A percentile compares a stretch with the other conserved stretches of the same genome.
Evolutionary conservation across 2,113 vertebrate species (phyloP).

Genomic region (Gadus macrocephalus): DNA sequence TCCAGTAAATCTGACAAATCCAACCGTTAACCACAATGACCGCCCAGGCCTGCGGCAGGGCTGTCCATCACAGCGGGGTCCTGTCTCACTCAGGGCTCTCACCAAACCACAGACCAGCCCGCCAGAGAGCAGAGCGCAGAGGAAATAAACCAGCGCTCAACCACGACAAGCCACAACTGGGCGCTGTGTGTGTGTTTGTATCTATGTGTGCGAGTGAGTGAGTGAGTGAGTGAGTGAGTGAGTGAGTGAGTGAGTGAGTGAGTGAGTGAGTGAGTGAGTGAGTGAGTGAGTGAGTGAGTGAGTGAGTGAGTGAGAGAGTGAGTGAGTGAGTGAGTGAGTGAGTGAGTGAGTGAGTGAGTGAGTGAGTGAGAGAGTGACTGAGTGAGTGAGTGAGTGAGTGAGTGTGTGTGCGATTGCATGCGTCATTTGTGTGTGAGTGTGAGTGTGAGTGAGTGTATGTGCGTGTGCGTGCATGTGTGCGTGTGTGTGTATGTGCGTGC

Average conservation of each 20-base stretch:
- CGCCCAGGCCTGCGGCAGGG: conserved; percentile 25
- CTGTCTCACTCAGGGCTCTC: conserved; percentile 48
- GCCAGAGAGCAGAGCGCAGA: conserved; percentile 7
- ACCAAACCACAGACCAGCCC: conserved; percentile 51
- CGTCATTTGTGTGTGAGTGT: too few species aligned
- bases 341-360: not conserved
- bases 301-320: not conserved
- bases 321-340: not conserved
- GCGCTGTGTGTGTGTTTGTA: not conserved
- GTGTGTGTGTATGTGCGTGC: not conserved
- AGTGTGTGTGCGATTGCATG: too few species aligned
- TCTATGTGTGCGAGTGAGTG: not conserved
- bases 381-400: conserved; percentile 89
- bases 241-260: not conserved
- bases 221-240: not conserved
- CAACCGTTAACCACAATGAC: conserved; percentile 47
- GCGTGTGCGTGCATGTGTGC: not conserved
- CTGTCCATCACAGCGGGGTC: conserved; percentile 45
- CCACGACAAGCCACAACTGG: too few species aligned
- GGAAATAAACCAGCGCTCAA: conserved; percentile 9
- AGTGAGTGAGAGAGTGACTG: conserved; percentile 64
- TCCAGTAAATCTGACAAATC: conserved; percentile 37
- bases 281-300: not conserved
- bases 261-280: conserved; percentile 64
- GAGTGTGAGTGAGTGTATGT: not conserved